Base-by-base conservation (phyloP, 2,888 invertebrate species). In the Diplolepis rosae region DNA sequence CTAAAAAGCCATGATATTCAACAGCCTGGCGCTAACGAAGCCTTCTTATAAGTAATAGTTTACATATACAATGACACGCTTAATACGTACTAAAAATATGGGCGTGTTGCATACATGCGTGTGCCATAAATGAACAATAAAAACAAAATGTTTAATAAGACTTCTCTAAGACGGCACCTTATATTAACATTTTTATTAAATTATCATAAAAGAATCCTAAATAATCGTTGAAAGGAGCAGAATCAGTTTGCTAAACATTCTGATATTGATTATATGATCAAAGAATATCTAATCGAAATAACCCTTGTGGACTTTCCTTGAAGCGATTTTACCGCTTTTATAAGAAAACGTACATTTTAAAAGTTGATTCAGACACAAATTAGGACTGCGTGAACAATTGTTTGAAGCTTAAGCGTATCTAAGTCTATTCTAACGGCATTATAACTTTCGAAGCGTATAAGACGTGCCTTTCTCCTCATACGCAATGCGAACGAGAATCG, bases 1-100 rank as follows among this genome's bases (percentile, higher is more conserved):
- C 86, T 83, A 85, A 85, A 85, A 83, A 82, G 85, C 83, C 86
- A 87, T 86, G 87, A 87, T 87, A 87, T 86, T 84, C 84, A 84
- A 82, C 83, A 83, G 79, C n/a, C n/a, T n/a, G n/a, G n/a, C 84
- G 83, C 84, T 85, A 85, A 85, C 85, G 82, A 85, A 85, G 82
- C 76, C 78, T 74, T 68, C 73, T 69, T 68, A 39, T 7, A 51
- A n/a, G 6, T 61, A 24, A 24, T 13, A 39, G 61, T 39, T 61
- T 61, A 35, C 22, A 39, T n/a, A 61, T n/a, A 27, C 6, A n/a
- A 54, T 13, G 35, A 9, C 24, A 61, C 1, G 78, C 75, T 72
- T 76, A 76, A 73, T 74, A 75, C 75, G 82, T n/a, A 24, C 35
- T 39, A 24, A 61, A 61, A 61, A 61, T 39, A 61, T 61, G 27